Base-by-base conservation (phyloP, 2,888 invertebrate species). In the Drosophila cracens region DNA sequence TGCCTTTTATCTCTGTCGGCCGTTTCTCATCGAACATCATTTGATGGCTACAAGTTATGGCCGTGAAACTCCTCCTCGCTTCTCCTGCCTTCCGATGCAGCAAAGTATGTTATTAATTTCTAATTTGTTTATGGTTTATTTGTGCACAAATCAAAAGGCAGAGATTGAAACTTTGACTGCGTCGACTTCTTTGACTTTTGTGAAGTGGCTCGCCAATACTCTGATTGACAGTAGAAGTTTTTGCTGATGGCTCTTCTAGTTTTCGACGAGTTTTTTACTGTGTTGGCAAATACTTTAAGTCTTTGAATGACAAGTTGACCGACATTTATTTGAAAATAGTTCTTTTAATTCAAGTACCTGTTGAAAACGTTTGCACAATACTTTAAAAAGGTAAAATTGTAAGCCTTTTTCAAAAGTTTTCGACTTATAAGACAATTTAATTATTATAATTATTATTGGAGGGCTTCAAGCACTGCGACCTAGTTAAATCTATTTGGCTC, bases 101-200 rank as follows among this genome's bases (percentile, higher is more conserved):
- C 75, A 81, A 85, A 88, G 85, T 85, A 85, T 90, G 85, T 88
- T 85, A 85, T 85, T 85, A 85, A 85, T 85, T 85, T 85, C 81
- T 90, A 85, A 85, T 85, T 85, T 90, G 85, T 78, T 85, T 85
- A 85, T 76, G 85, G 85, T 86, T 46, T 90, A 88, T 85, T 85
- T 90, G 89, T 85, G 86, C 81, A 88, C 90, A 88, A 85, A 90
- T 85, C 85, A 85, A 85, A 90, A 89, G 87, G 81, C 89, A 88
- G 79, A 85, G 81, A 86, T 86, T 90, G 61, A 78, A 88, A 85
- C 86, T 84, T 89, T 74, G 74, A 76, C 81, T 71, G 16, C 27
- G 33, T 54, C 34, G 51, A 7, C 25, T 49, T 38, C 31, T 34
- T 46, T 18, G 34, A 2, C 18, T 43, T 38, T 8, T 38, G 31